Evolutionary conservation across 2,888 invertebrate species (phyloP).

Genomic region (Meghimatium bilineatum): DNA sequence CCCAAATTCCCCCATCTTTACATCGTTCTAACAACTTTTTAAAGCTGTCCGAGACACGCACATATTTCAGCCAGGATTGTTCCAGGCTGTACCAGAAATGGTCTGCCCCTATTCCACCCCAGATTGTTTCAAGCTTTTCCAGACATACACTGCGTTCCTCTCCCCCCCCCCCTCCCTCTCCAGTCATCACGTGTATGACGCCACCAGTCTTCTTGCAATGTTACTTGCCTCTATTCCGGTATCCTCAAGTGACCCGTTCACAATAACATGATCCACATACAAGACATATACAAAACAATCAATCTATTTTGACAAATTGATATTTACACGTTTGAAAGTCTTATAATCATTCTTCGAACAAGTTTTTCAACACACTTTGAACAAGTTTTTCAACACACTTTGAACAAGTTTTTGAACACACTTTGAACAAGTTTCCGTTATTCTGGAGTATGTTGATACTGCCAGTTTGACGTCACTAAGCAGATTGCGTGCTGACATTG

Average conservation of each 20-base stretch:
- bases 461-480: background rate
- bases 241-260: slow-evolving; percentile 4
- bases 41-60: background rate
- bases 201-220: background rate
- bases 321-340: background rate
- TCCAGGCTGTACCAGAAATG: background rate
- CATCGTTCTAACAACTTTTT: no score
- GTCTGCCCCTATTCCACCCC: background rate
- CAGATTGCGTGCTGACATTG: background rate
- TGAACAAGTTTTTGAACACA: background rate
- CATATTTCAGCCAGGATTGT: background rate
- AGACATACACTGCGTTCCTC: background rate
- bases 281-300: slow-evolving; percentile 11
- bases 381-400: slow-evolving; percentile 3
- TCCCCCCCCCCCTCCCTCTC: background rate
- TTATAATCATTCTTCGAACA: background rate
- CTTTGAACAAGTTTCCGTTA: background rate
- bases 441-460: background rate
- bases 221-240: slow-evolving; percentile 14
- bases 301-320: slow-evolving; percentile 9
- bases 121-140: background rate
- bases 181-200: background rate
- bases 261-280: background rate
- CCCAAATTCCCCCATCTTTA: background rate
- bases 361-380: no score